Conservation (phyloP, 23 tunicate genomes). For the Halocynthia roretzi region DNA sequence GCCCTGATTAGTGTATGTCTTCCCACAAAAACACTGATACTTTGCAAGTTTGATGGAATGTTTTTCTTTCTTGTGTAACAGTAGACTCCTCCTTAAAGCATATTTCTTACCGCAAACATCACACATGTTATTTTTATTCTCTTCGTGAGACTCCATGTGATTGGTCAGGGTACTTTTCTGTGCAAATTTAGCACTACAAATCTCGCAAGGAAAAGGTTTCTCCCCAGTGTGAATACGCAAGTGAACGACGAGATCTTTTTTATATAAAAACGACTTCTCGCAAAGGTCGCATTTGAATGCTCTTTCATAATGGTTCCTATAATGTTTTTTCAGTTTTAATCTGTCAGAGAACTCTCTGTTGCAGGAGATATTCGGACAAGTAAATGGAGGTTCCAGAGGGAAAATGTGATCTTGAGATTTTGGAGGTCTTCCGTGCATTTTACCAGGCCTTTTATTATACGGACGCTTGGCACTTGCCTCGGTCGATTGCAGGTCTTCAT, state of each 20-base stretch:
- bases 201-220: slow-evolving; percentile 47
- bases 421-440: slow-evolving; percentile 7
- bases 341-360: slow-evolving; percentile 4
- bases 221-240: slow-evolving; percentile 70
- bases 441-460: too few species aligned
- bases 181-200: slow-evolving; percentile 55
- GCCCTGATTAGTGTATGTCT: background rate
- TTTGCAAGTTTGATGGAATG: background rate
- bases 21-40: background rate
- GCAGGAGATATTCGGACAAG: slow-evolving; percentile 13
- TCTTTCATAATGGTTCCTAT: slow-evolving; percentile 3
- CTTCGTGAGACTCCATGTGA: slow-evolving; percentile 54
- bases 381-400: slow-evolving; percentile 12
- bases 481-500: too few species aligned
- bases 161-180: slow-evolving; percentile 48
- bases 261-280: slow-evolving; percentile 4
- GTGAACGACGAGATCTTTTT: slow-evolving; percentile 31
- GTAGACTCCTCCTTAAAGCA: slow-evolving; percentile 8
- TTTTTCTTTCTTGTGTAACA: slow-evolving; percentile 5
- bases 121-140: slow-evolving; percentile 63
- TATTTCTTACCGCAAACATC: slow-evolving; percentile 60
- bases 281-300: slow-evolving; percentile 7
- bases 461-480: too few species aligned
- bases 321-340: slow-evolving; percentile 21
- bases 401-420: slow-evolving; percentile 8